A percentile compares a stretch with the other conserved stretches of the same genome.
phyloP scores from a whole-genome alignment of 1,140 invertebrate genomes.

The Trichonephila clavata region DNA sequence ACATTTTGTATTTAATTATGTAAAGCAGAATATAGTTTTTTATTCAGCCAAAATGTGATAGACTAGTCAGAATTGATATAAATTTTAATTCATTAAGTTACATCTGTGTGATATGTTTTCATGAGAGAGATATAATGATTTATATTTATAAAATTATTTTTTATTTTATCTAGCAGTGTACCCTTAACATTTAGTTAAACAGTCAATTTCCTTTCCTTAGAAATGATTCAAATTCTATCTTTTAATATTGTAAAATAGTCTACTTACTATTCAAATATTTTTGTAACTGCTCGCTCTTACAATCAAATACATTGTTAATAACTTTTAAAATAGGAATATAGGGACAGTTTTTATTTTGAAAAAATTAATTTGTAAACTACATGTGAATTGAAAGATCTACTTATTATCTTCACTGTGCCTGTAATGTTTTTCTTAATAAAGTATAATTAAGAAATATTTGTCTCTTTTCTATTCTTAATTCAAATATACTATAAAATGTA shows the following conservation, averaged over 20 bases:
- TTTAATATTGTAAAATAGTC: neutral
- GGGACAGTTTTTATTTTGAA: neutral
- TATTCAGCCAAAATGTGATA: neutral
- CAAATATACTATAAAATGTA: no score
- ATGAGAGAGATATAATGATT: no score
- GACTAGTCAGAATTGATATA: neutral
- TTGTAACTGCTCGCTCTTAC: neutral
- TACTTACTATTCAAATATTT: neutral
- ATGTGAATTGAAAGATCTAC: neutral
- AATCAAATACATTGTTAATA: neutral
- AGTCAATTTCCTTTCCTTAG: neutral
- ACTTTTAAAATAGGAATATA: neutral
- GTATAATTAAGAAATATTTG: neutral
- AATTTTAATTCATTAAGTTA: neutral
- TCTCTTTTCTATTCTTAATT: neutral
- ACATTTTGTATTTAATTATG: neutral
- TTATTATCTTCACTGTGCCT: neutral
- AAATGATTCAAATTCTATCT: neutral
- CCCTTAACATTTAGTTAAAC: neutral
- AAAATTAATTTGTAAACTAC: neutral
- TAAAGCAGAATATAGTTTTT: neutral
- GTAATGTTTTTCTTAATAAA: conserved; percentile 16
- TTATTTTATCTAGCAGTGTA: neutral
- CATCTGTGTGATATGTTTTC: no score
- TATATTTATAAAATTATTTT: no score